Percentiles rank a stretch among this genome's conserved stretches.
Conservation (phyloP, 2,888 invertebrate species). For the Napeogenes sylphis region DNA sequence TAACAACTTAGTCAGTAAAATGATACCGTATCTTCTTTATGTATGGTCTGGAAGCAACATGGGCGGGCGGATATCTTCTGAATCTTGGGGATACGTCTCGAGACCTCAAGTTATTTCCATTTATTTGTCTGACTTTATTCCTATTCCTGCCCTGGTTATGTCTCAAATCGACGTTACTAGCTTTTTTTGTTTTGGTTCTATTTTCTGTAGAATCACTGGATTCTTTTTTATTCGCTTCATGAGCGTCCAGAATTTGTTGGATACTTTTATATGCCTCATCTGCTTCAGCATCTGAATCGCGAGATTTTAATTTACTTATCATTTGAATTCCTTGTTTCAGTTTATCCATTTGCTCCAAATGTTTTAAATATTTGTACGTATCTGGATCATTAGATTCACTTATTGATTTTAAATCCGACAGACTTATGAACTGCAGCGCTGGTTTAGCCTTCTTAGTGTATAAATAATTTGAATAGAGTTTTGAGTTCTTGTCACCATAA, state of each 20-base stretch:
- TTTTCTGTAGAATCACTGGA: conserved; percentile 35
- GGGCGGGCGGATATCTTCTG: conserved; percentile 44
- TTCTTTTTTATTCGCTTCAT: conserved; percentile 51
- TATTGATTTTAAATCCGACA: conserved; percentile 55
- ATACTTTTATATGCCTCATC: conserved; percentile 52
- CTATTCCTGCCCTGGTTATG: conserved; percentile 31
- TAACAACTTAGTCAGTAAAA: conserved; percentile 18
- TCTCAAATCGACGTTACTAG: conserved; percentile 9
- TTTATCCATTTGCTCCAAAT: conserved; percentile 49
- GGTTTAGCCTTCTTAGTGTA: conserved; percentile 36
- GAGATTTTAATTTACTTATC: conserved; percentile 2
- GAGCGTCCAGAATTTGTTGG: conserved; percentile 63
- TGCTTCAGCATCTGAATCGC: conserved; percentile 36
- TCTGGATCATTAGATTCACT: conserved; percentile 57
- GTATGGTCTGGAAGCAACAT: conserved; percentile 50
- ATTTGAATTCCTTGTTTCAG: conserved; percentile 36
- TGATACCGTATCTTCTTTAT: conserved; percentile 52
- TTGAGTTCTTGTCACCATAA: conserved; percentile 44
- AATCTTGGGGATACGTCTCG: conserved; percentile 53
- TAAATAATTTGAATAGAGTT: conserved; percentile 35
- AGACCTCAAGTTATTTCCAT: conserved; percentile 40
- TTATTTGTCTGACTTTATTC: conserved; percentile 39
- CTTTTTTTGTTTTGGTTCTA: conserved; percentile 12
- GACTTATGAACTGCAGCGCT: conserved; percentile 51
- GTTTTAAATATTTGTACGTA: conserved; percentile 60